Percentiles rank a stretch among this genome's conserved stretches.
Conservation (phyloP, 2,797 vertebrate genomes). For the Bradypus variegatus region DNA sequence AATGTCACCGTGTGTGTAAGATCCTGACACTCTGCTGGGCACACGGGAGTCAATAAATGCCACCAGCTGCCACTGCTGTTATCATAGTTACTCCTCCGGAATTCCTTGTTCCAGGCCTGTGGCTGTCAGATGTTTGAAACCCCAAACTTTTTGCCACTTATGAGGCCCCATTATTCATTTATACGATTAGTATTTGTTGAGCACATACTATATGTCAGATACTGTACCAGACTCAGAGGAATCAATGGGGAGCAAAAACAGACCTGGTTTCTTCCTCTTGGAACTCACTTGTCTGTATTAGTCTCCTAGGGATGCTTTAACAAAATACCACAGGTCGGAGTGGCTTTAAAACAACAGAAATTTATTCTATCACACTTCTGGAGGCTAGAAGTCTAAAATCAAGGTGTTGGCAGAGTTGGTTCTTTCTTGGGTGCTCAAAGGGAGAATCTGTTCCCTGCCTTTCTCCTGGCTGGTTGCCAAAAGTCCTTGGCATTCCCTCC, state of each 20-base stretch:
- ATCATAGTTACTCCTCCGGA: background rate
- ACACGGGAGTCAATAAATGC: too few relatives aligned
- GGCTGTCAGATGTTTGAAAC: background rate
- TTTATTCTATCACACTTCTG: too few relatives aligned
- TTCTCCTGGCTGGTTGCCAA: too few relatives aligned
- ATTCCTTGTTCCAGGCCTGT: fast-evolving
- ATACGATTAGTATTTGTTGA: background rate
- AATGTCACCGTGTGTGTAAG: fast-evolving
- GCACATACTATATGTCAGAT: background rate
- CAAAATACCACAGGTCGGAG: too few relatives aligned
- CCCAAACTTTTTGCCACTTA: background rate
- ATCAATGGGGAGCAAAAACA: background rate
- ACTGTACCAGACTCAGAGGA: background rate
- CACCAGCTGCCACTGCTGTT: too few relatives aligned
- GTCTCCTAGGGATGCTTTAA: background rate
- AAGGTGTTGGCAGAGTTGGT: too few relatives aligned
- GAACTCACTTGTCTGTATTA: background rate
- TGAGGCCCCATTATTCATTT: background rate
- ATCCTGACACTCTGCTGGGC: background rate
- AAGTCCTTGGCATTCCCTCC: too few relatives aligned
- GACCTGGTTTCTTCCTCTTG: background rate
- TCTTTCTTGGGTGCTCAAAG: too few relatives aligned
- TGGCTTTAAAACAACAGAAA: too few relatives aligned
- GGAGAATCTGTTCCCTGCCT: too few relatives aligned
- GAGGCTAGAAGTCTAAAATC: too few relatives aligned